Evolutionary conservation across 2,888 invertebrate species (phyloP).

Genomic region (Hermodice carunculata): DNA sequence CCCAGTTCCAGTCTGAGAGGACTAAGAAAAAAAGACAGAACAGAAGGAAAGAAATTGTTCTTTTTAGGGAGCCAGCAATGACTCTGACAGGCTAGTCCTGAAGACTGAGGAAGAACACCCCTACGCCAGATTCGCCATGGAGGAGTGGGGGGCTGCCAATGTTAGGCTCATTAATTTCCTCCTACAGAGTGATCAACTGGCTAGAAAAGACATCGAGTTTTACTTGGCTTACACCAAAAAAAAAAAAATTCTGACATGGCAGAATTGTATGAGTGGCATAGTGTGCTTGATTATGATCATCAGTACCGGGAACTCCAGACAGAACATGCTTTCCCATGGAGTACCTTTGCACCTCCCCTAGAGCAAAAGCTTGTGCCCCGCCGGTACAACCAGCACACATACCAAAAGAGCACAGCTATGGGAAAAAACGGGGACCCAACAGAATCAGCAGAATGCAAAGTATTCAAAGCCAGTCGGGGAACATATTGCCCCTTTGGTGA

Average conservation of each 20-base stretch:
- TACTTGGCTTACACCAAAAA: not conserved
- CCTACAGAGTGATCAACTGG: not conserved
- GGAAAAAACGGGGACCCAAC: no score
- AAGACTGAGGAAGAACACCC: not conserved
- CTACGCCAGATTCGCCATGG: not conserved
- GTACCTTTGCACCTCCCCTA: no score
- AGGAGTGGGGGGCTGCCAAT: constrained; percentile 5
- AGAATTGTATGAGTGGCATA: not conserved
- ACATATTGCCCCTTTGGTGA: no score
- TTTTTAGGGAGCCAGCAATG: no score
- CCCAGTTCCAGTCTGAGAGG: not conserved
- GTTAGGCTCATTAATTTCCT: not conserved
- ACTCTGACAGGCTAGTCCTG: not conserved
- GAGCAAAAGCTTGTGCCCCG: no score
- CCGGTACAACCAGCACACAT: no score
- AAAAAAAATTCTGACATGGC: not conserved
- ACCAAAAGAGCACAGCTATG: no score
- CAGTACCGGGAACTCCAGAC: constrained; percentile 2
- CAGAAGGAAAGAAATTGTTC: not conserved
- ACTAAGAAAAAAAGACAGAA: not conserved
- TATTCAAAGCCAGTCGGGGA: no score
- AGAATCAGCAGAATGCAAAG: no score
- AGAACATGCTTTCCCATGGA: not conserved
- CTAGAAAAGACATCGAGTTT: not conserved
- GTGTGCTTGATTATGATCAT: not conserved